Percentiles rank a stretch among this genome's conserved stretches.
These are phyloP conservation scores for Lepidocyrtoides sp. DNA, from an alignment of 2,888 invertebrate species.

Conservation along the genomic window DNA sequence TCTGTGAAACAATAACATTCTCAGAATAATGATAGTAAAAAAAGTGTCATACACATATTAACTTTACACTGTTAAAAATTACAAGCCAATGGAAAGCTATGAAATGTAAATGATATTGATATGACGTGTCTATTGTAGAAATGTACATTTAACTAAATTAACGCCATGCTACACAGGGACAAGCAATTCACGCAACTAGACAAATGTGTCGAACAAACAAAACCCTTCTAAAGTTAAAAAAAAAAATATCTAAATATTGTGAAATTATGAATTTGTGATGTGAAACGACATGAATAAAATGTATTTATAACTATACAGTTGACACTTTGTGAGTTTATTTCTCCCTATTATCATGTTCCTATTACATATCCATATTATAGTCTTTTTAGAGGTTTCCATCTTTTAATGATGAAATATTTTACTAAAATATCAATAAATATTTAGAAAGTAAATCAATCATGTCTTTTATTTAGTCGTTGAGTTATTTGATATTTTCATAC, in stretches of 20 bases:
- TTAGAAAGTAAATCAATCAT: too few species aligned
- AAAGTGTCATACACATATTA: too few species aligned
- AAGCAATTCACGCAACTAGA: background rate
- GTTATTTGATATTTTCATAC: too few species aligned
- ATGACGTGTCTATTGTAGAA: background rate
- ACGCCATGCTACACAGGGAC: background rate
- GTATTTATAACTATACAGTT: background rate
- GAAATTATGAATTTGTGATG: background rate
- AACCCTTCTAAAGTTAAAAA: background rate
- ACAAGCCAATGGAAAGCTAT: background rate
- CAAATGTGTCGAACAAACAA: background rate
- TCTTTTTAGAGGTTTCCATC: too few species aligned
- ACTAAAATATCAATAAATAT: too few species aligned
- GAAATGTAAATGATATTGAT: too few species aligned
- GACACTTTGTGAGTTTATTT: too few species aligned
- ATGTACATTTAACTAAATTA: background rate
- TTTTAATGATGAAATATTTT: too few species aligned
- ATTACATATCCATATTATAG: too few species aligned
- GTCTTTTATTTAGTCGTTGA: too few species aligned
- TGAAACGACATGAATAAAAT: background rate
- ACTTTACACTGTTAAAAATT: background rate
- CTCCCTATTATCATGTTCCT: too few species aligned
- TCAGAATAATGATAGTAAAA: too few species aligned
- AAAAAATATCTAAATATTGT: background rate
- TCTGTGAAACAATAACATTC: background rate